phyloP scores from a whole-genome alignment of 37 sponge, comb jelly and placozoan species.

The Lycopodina hypogea region DNA sequence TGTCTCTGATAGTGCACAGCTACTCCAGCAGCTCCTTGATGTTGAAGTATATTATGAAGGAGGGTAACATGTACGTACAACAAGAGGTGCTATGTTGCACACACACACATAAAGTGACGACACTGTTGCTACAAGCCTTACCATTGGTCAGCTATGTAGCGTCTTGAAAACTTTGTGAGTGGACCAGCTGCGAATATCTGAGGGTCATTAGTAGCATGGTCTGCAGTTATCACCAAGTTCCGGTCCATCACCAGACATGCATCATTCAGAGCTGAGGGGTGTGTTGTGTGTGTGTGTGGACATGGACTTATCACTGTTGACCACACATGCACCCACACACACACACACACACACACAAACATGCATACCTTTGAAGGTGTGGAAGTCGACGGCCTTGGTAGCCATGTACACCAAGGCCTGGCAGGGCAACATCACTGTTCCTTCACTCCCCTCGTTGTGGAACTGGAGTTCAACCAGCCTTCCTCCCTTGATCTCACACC shows the following conservation, averaged over 20 bases:
- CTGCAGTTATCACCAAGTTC: constrained; percentile 78
- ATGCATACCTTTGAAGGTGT: constrained; percentile 66
- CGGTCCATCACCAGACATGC: constrained; percentile 93
- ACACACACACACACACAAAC: too few relatives aligned
- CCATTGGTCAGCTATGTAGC: constrained; percentile 78
- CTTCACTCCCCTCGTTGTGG: neutral
- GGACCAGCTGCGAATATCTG: constrained; percentile 90
- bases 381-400: constrained; percentile 57
- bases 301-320: neutral
- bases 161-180: constrained; percentile 89
- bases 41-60: too few relatives aligned
- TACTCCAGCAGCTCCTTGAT: too few relatives aligned
- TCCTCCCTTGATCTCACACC: constrained; percentile 1
- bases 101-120: too few relatives aligned
- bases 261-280: constrained; percentile 81
- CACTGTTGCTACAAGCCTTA: too few relatives aligned
- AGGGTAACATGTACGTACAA: too few relatives aligned
- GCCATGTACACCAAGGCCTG: constrained; percentile 56
- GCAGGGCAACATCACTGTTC: neutral
- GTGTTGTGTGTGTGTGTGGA: too few relatives aligned
- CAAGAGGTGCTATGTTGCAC: too few relatives aligned
- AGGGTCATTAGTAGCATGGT: constrained; percentile 87
- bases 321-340: too few relatives aligned
- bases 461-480: neutral
- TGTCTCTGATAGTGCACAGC: too few relatives aligned